Evolutionary conservation across 2,113 vertebrate genomes (phyloP), one percentile per base, ranked within the genome.

Genomic region (Triplophysa tibetana): DNA sequence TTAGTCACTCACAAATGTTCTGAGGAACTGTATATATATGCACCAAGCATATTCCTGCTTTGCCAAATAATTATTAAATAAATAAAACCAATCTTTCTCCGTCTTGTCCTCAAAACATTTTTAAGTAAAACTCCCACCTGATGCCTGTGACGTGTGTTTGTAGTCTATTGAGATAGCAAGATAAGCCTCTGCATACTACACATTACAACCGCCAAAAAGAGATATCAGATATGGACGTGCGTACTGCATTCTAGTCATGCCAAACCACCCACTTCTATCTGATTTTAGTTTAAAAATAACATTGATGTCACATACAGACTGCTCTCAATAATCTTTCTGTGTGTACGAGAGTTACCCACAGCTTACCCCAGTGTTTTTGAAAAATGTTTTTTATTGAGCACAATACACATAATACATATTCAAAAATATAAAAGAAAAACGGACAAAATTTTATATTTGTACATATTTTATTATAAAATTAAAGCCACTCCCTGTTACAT

Each of bases 401-500:
- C 14, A 17, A 58, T 9, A 58, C 8, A 58, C 7, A 58, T 2
- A 7, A 58, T 21, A n/a, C 1, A 21, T 21, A n/a, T 17, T n/a
- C 0, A 58, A 58, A 8, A 1, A 58, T 58, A 58, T n/a, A n/a
- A n/a, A n/a, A n/a, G n/a, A n/a, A n/a, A n/a, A n/a, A n/a, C n/a
- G 11, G 10, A 45, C 11, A 11, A 1, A 45, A 45, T 10, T 45
- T 10, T 12, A 58, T n/a, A 8, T 56, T 21, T n/a, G 1, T 21
- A 58, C n/a, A n/a, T 58, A 81, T 88, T 87, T 86, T 87, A 87
- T 89, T 0, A 58, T 54, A 64, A 83, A 86, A 86, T 84, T 76
- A 79, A 89, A 87, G 87, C 89, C 90, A 81, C 82, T 81, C 87
- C 91, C 90, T 78, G 17, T 60, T 77, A 86, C 62, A 83, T 77